Base-by-base conservation (phyloP, 2,888 invertebrate genomes). In the Alentia gelatinosa region DNA sequence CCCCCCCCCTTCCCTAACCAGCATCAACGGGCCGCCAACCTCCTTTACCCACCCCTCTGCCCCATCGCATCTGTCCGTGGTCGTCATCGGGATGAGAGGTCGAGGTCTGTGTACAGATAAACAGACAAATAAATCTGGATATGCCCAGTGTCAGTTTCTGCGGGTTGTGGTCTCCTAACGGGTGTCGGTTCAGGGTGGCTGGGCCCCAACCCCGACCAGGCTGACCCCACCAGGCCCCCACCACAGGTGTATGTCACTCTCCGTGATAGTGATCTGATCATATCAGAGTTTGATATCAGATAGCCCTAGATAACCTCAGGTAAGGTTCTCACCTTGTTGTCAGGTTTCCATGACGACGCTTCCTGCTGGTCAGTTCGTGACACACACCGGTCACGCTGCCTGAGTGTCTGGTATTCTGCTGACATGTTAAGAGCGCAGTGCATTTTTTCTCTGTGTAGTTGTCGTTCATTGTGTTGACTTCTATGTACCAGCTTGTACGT, bases 101-200 rank as follows among this genome's bases (percentile, higher is more conserved):
- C 75, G 19, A 26, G 75, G 33, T 37, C 15, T 75, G 75, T 75
- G 37, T 75, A 75, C 37, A 75, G 75, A 75, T 75, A 75, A 75
- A 75, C 75, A 75, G 75, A 75, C 75, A 75, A 75, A 75, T 75
- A 75, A 75, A 75, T 75, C 75, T 5, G 26, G 75, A 75, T 75
- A 75, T 75, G 75, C 5, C 33, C 4, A 33, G 75, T 19, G 5
- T 75, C 75, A 33, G 75, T 75, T 75, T 75, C 75, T 35, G 15
- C 19, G 19, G 35, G 35, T 26, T 19, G 75, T 50, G 12, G 12
- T 50, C 12, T 23, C 23, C 12, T 50, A 19, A 5, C 19, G 75
- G 75, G 33, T 35, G 33, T 35, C 35, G 33, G 75, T 75, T 30
- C 33, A 19, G 75, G 35, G 33, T 75, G 75, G 75, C 33, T 19